Conservation (phyloP, 2,113 vertebrate genomes). For the Grantiella picta region DNA sequence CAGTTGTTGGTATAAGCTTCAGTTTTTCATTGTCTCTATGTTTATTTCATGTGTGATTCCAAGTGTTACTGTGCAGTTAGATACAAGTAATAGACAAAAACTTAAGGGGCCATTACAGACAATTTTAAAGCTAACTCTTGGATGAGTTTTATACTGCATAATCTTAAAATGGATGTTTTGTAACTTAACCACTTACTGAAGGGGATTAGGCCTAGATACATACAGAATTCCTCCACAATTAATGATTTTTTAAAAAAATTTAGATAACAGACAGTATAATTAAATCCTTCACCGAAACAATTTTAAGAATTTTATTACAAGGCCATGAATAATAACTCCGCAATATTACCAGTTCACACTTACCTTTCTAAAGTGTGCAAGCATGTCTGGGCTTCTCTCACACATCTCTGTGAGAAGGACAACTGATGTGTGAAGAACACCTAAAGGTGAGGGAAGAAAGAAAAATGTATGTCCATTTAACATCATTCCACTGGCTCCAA, state of each 20-base stretch:
- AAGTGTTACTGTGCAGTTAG: neutral
- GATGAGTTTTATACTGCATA: neutral
- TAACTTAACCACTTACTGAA: neutral
- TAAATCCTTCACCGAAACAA: neutral
- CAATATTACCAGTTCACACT: neutral
- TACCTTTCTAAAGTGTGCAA: constrained; percentile 98
- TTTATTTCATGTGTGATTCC: neutral
- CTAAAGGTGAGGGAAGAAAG: constrained; percentile 51
- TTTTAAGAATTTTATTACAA: neutral
- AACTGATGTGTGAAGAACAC: constrained; percentile 98
- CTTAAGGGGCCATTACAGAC: neutral
- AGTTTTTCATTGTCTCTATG: neutral
- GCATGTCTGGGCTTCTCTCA: constrained; percentile 98
- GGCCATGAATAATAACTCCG: neutral
- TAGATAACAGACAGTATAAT: neutral
- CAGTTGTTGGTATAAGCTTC: neutral
- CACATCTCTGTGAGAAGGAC: constrained; percentile 99
- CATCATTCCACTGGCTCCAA: neutral
- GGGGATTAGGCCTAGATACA: neutral
- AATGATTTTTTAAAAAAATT: neutral
- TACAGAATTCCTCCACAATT: neutral
- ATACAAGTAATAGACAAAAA: neutral
- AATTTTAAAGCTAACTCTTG: neutral
- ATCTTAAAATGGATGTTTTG: neutral
- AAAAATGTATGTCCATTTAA: neutral